Evolutionary conservation across 1,140 invertebrate genomes (phyloP).

Genomic region (Nasonia vitripennis): DNA sequence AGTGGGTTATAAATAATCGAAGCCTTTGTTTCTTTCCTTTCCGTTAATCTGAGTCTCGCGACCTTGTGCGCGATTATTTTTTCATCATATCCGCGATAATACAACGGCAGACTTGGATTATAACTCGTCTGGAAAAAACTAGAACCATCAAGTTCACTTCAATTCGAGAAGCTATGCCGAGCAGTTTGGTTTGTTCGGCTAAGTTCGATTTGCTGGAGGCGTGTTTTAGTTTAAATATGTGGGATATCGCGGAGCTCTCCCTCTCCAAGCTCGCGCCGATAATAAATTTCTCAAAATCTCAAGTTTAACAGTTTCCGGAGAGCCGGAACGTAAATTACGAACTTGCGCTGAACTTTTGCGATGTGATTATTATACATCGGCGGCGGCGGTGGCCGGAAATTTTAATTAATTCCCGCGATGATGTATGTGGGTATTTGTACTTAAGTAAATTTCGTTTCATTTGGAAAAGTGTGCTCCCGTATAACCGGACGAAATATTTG

Average conservation of each 20-base stretch:
- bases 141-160: neutral
- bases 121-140: neutral
- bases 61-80: neutral
- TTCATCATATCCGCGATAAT: too few relatives aligned
- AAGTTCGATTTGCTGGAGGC: slow-evolving; percentile 13
- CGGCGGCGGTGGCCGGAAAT: neutral
- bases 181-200: slow-evolving; percentile 6
- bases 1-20: neutral
- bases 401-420: neutral
- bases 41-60: neutral
- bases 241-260: neutral
- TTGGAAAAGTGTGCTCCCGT: too few relatives aligned
- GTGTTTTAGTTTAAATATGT: slow-evolving; percentile 16
- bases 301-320: slow-evolving; percentile 15
- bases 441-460: too few relatives aligned
- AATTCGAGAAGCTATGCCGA: neutral
- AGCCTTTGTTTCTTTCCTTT: neutral
- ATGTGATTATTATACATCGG: neutral
- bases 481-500: too few relatives aligned
- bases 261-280: neutral
- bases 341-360: slow-evolving; percentile 4
- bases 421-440: neutral
- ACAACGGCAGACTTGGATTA: neutral
- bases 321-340: slow-evolving; percentile 4
- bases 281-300: slow-evolving; percentile 27